Conservation (phyloP, 1,140 invertebrate genomes). For the Leptonema lineaticorne region DNA sequence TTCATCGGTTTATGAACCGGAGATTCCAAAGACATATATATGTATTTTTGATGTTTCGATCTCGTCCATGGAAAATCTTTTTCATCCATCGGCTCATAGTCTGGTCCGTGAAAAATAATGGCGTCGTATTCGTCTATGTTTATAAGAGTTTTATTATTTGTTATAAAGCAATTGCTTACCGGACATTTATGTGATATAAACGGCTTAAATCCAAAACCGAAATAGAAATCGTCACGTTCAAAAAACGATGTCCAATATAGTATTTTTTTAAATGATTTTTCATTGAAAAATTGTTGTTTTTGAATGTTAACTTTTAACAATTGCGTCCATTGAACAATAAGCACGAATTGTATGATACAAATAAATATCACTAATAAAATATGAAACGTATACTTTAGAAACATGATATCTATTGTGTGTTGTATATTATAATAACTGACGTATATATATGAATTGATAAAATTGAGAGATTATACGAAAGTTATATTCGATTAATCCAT, state of each 20-base stretch:
- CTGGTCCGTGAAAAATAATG: conserved; percentile 48
- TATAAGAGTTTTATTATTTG: background rate
- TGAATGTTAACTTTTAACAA: no score
- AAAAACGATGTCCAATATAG: conserved; percentile 35
- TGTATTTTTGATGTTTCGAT: conserved; percentile 45
- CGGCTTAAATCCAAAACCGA: conserved; percentile 10
- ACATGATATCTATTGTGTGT: no score
- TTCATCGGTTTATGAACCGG: conserved; percentile 47
- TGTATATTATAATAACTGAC: no score
- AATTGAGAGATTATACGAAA: no score
- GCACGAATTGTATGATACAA: no score
- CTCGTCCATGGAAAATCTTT: conserved; percentile 42
- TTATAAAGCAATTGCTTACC: conserved; percentile 24
- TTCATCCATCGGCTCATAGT: conserved; percentile 40
- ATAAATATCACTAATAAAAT: no score
- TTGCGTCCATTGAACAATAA: no score
- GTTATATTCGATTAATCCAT: no score
- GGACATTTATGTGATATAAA: conserved; percentile 20
- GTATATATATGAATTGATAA: no score
- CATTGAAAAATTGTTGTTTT: no score
- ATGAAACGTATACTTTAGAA: no score
- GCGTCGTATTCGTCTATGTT: conserved; percentile 47
- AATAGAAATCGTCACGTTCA: conserved; percentile 11
- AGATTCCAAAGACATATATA: conserved; percentile 47
- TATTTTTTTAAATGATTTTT: conserved; percentile 33